These are phyloP conservation scores for Nannoperca australis DNA, from an alignment of 2,797 vertebrate genomes.

Conservation along the genomic window DNA sequence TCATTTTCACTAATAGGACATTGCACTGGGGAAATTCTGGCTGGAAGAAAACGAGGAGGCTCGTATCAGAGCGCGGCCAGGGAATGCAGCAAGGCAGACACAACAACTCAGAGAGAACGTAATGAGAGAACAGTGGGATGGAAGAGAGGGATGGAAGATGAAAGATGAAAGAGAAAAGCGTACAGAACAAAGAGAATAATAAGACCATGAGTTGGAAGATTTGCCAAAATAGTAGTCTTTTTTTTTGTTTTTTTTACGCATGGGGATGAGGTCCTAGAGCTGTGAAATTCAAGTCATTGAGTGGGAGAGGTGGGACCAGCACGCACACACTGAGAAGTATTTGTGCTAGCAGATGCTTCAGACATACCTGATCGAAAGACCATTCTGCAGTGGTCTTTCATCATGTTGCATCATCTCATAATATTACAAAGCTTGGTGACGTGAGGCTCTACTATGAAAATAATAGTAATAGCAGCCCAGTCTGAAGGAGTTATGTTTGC, in stretches of 20 bases:
- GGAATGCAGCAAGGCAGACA: conserved; percentile 56
- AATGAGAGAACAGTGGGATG: conserved; percentile 14
- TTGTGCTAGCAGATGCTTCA: conserved; percentile 58
- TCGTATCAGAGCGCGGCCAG: conserved; percentile 22
- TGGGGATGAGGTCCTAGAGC: conserved; percentile 59
- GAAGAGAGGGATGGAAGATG: background rate
- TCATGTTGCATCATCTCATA: conserved; percentile 77
- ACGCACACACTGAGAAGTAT: conserved; percentile 33
- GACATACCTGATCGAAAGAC: conserved; percentile 74
- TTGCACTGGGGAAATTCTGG: conserved; percentile 39
- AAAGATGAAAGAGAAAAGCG: background rate
- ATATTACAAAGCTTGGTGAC: conserved; percentile 64
- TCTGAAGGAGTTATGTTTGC: conserved; percentile 56
- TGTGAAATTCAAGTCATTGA: conserved; percentile 71
- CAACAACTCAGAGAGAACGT: conserved; percentile 57
- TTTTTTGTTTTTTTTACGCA: conserved; percentile 59
- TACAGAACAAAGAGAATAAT: conserved; percentile 27
- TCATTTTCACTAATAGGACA: conserved; percentile 73
- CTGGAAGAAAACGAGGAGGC: conserved; percentile 33
- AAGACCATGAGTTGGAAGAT: conserved; percentile 23
- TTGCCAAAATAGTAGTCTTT: conserved; percentile 61
- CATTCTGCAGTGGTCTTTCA: conserved; percentile 70
- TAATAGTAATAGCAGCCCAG: conserved; percentile 60
- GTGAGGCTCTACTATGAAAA: conserved; percentile 48
- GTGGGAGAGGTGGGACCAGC: conserved; percentile 59